Evolutionary conservation across 2,797 vertebrate species (phyloP), one percentile per base, ranked within the genome.

Genomic region (Peromyscus eremicus): DNA sequence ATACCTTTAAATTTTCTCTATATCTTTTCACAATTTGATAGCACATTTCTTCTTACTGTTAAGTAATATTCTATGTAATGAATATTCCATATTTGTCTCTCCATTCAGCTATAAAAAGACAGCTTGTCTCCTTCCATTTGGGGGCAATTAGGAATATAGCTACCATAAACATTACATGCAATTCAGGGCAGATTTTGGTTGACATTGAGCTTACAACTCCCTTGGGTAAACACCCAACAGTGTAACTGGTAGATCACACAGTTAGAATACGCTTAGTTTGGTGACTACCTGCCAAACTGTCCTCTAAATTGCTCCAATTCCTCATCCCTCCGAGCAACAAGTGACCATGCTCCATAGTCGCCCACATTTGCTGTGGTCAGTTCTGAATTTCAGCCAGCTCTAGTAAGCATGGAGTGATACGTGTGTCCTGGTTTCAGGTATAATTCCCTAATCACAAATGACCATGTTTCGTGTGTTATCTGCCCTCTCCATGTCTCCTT

Each of bases 1-100:
- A 87, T 8, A 25, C 37, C 37, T 34, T 29, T 55, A 55, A 60
- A 71, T 43, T 57, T 84, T 57, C 29, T 82, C 87, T 68, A 1
- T 34, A 40, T n/a, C 55, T 92, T 84, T 87, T 79, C 62, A 52
- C 0, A 14, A 64, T 49, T 86, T 55, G 49, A 91, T 0, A 57
- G 19, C 27, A 37, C 60, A n/a, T 60, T 94, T 88, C 52, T 92
- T 92, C 91, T 87, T 90, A 87, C 21, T 76, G 64, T 21, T 87
- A 4, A 82, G 55, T 66, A 85, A 79, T 17, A 93, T 11, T 66
- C 83, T 60, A 46, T n/a, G 79, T 57, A 66, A 66, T 13, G 60
- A 40, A 89, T 55, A 16, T 25, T 6, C n/a, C 60, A 52, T n/a
- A 73, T 62, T 19, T 66, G n/a, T 52, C 89, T 87, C 81, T 29